phyloP scores from a whole-genome alignment of 2,888 invertebrate genomes.

The Lasius fuliginosus region DNA sequence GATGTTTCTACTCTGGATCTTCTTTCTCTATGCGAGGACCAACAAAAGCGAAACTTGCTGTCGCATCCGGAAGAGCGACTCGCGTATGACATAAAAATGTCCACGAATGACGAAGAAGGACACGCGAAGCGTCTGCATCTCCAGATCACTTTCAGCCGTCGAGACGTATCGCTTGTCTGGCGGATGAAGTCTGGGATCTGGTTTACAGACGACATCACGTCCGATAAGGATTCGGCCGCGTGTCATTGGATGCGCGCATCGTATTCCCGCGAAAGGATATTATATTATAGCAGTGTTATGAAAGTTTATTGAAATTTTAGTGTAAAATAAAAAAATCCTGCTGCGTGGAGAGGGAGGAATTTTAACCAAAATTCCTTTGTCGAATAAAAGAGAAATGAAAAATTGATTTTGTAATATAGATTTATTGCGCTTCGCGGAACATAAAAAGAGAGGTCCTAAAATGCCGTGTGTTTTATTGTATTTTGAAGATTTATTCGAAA shows the following conservation, averaged over 20 bases:
- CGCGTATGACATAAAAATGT: conserved; percentile 25
- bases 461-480: not conserved
- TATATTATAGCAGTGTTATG: not conserved
- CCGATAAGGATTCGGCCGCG: conserved; percentile 51
- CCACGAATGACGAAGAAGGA: conserved; percentile 43
- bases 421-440: not conserved
- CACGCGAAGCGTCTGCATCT: conserved; percentile 18
- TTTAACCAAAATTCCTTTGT: conserved; percentile 3
- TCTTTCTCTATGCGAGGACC: conserved; percentile 27
- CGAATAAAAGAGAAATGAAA: conserved; percentile 2
- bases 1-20: conserved; percentile 42
- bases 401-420: conserved; percentile 9
- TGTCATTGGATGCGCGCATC: conserved; percentile 17
- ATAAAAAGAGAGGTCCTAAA: not conserved
- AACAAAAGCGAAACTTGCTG: conserved; percentile 56
- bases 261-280: not conserved
- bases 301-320: conserved; percentile 6
- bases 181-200: conserved; percentile 63
- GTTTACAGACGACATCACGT: conserved; percentile 62
- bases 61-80: conserved; percentile 63
- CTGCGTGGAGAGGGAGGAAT: not conserved
- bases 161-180: conserved; percentile 64
- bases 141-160: conserved; percentile 66
- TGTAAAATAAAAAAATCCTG: not conserved
- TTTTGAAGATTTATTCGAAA: not conserved